phyloP scores from a whole-genome alignment of 2,113 vertebrate species.

The Ophiodon elongatus region DNA sequence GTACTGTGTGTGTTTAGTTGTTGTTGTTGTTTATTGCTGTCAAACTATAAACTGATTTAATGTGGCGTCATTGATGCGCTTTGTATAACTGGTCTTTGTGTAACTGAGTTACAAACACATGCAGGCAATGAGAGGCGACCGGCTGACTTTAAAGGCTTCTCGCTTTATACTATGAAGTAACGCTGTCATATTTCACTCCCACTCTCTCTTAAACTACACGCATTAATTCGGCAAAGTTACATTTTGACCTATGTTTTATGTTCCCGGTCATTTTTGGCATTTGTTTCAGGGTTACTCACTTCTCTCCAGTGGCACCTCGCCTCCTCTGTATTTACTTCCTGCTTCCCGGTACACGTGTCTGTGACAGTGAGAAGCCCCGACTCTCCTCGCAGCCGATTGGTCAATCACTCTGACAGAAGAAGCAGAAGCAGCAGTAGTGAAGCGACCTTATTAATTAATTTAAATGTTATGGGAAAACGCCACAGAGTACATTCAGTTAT shows the following conservation, averaged over 20 bases:
- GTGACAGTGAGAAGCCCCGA: slow-evolving; percentile 60
- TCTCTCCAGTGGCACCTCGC: slow-evolving; percentile 42
- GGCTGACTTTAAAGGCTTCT: background rate
- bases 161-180: background rate
- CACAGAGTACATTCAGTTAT: no score
- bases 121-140: background rate
- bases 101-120: background rate
- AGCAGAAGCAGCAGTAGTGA: background rate
- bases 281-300: slow-evolving; percentile 65
- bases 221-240: background rate
- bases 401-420: background rate
- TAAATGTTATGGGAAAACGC: background rate
- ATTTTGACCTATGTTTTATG: background rate
- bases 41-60: background rate
- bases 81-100: background rate
- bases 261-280: background rate
- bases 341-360: slow-evolving; percentile 85
- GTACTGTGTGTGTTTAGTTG: background rate
- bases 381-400: slow-evolving; percentile 61
- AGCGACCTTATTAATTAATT: background rate
- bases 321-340: slow-evolving; percentile 83
- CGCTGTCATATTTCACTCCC: background rate
- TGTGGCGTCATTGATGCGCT: background rate
- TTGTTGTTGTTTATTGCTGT: no score
- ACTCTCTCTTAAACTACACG: background rate